Base-by-base conservation (phyloP, 2,888 invertebrate species). In the Eucera pruinosa region DNA sequence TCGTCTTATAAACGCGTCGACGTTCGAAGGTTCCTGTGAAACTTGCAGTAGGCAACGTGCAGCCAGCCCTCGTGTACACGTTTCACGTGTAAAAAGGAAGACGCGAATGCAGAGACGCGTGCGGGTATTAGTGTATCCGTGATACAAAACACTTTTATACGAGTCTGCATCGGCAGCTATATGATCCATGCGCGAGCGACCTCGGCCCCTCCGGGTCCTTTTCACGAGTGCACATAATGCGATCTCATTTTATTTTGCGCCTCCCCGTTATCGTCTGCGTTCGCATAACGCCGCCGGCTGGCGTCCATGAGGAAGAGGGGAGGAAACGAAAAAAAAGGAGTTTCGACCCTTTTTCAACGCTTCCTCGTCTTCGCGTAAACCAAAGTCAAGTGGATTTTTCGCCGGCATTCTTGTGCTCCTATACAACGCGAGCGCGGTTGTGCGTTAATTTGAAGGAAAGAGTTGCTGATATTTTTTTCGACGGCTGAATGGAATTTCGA, bases 181-280 rank as follows among this genome's bases (percentile, higher is more conserved):
- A 74, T 64, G 80, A 83, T 83, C 67, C 77, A 76, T 33, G 75
- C 60, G 61, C 75, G 58, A 83, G 66, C 65, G 62, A 61, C 77
- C 70, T 45, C 52, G 69, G 36, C 58, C 84, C 84, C 80, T 82
- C 69, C 52, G 74, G 77, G 41, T 79, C 67, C 83, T 84, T 85
- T 84, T 83, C 85, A 81, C 81, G 70, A 77, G 85, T 81, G 83
- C 72, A 75, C 81, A 84, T 85, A 84, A 85, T 85, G 79, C 84
- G 85, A 84, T 85, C 85, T 84, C 85, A 83, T 84, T 85, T 85
- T 83, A 84, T 79, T 84, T 77, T 69, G 78, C 76, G 72, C 78
- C 81, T 58, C 77, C 55, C 82, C 82, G 77, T 83, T 84, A 84
- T 83, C 83, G 81, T 83, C 81, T 66, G 70, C 84, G 80, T 70